Percentiles rank a stretch among this genome's conserved stretches.
Evolutionary conservation across 2,113 vertebrate species (phyloP).

Genomic region (Psilopogon haemacephalus): DNA sequence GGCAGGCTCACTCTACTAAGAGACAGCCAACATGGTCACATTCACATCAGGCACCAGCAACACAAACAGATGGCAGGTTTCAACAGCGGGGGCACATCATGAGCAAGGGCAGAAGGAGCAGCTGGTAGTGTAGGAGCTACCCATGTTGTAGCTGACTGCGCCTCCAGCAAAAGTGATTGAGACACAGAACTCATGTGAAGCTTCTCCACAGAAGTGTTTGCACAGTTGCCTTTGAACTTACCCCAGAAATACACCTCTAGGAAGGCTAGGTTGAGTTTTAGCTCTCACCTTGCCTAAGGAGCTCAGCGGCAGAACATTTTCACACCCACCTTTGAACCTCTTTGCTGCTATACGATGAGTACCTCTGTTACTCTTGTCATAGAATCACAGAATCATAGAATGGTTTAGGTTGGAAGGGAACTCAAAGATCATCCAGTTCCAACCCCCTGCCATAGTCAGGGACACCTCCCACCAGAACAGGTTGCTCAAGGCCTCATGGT

Average conservation of each 20-base stretch:
- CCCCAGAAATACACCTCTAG: background rate
- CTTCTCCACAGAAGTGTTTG: background rate
- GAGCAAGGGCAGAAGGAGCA: background rate
- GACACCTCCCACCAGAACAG: no score
- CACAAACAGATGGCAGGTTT: background rate
- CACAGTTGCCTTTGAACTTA: background rate
- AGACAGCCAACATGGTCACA: rapidly evolving
- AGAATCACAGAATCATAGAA: no score
- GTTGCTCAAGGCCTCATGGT: no score
- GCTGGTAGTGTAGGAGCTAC: background rate
- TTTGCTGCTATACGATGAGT: background rate
- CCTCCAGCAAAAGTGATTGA: background rate
- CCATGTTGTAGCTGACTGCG: rapidly evolving
- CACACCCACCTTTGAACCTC: background rate
- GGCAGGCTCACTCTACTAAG: background rate
- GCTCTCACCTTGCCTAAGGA: background rate
- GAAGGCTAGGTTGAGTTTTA: background rate
- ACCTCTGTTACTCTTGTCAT: background rate
- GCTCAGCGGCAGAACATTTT: background rate
- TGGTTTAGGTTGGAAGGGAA: no score
- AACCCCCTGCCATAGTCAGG: no score
- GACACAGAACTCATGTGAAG: background rate
- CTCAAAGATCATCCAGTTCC: no score
- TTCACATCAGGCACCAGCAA: background rate
- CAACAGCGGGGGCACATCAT: background rate